Evolutionary conservation across 1,140 invertebrate species (phyloP).

Genomic region (Brachionus asplanchnoidis): DNA sequence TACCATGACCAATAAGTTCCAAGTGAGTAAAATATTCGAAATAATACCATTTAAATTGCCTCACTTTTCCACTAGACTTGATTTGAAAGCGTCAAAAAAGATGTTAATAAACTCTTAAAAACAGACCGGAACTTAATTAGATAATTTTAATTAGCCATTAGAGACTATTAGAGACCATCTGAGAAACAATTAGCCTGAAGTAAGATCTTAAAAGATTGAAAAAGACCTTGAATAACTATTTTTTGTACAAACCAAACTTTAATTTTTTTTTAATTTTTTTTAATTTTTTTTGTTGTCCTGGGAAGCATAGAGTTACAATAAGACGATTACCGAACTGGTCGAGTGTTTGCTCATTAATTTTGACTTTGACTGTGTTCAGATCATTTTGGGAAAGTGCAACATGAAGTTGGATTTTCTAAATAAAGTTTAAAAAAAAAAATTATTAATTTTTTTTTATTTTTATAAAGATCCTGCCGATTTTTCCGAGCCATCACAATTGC

Average conservation of each 20-base stretch:
- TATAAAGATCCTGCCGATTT: too few species aligned
- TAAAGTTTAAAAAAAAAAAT: too few species aligned
- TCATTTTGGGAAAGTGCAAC: constrained; percentile 95
- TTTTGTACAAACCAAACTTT: constrained; percentile 47
- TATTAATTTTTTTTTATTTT: too few species aligned
- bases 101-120: constrained; percentile 32
- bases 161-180: constrained; percentile 29
- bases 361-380: constrained; percentile 95
- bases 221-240: neutral
- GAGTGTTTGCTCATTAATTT: constrained; percentile 98
- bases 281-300: constrained; percentile 54
- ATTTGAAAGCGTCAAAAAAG: constrained; percentile 28
- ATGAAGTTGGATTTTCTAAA: too few species aligned
- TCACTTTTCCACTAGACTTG: neutral
- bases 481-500: too few species aligned
- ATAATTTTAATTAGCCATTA: neutral
- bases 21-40: neutral
- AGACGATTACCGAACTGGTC: constrained; percentile 98
- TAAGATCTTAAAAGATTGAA: neutral
- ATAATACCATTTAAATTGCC: neutral
- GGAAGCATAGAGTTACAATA: constrained; percentile 94
- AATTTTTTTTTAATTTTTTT: constrained; percentile 29
- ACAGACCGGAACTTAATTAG: constrained; percentile 2
- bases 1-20: constrained; percentile 64
- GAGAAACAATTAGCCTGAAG: constrained; percentile 31